Evolutionary conservation across 2,113 vertebrate genomes (phyloP).

Genomic region (Seriola rivoliana): DNA sequence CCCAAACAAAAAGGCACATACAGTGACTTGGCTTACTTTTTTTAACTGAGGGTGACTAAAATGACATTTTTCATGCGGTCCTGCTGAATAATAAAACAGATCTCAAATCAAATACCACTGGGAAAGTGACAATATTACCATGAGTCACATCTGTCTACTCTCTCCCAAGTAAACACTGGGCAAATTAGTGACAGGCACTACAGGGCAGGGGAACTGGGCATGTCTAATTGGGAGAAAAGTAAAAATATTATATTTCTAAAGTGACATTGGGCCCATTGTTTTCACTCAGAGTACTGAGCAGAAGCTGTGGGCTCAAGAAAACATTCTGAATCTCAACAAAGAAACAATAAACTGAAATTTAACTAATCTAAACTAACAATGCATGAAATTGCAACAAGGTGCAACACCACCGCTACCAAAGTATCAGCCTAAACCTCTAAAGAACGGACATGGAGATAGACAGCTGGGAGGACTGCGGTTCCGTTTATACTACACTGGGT

Average conservation of each 20-base stretch:
- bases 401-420: not conserved
- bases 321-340: too few species aligned
- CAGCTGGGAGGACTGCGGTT: not conserved
- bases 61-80: not conserved
- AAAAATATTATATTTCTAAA: not conserved
- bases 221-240: not conserved
- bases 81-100: not conserved
- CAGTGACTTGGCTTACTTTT: not conserved
- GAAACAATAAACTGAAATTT: too few species aligned
- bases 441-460: not conserved
- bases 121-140: too few species aligned
- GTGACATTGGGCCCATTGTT: not conserved
- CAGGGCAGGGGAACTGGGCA: not conserved
- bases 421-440: not conserved
- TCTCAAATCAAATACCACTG: not conserved
- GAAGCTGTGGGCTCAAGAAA: too few species aligned
- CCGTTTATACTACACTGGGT: not conserved
- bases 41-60: not conserved
- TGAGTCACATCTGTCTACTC: too few species aligned
- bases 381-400: not conserved
- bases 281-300: not conserved
- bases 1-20: not conserved
- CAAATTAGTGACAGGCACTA: too few species aligned
- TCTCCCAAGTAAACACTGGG: too few species aligned
- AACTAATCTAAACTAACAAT: not conserved